Evolutionary conservation across 1,140 invertebrate genomes (phyloP), one percentile per base, ranked within the genome.

Genomic region (Camponotus floridanus): DNA sequence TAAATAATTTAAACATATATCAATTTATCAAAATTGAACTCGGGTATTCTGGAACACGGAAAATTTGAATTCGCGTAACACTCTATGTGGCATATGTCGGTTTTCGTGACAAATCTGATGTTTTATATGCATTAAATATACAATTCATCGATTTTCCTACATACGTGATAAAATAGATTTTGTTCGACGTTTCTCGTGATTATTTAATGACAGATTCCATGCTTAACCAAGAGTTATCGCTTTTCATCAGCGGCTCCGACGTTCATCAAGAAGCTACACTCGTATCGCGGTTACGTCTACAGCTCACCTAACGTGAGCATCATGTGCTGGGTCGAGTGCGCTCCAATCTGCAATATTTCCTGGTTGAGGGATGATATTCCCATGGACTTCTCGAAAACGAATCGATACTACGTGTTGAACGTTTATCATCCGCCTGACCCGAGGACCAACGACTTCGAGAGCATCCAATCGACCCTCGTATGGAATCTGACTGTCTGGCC

Each of bases 271-370:
- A 97, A 97, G 57, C 96, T 98, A 79, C 96, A 96, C n/a, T 97
- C 97, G 1, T 98, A 98, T 95, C 97, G 96, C 86, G 98, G 98
- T n/a, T 97, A 96, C 33, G 95, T 97, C 11, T 97, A 97, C 93
- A 97, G 97, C 91, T 96, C 96, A 13, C 95, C 96, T 91, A 97
- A 97, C 91, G 97, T 98, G 61, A 98, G 96, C 73, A 96, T 98
- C 11, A 97, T 97, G 7, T 99, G 98, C 93, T 96, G 97, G 88
- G 97, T 99, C 31, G 98, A 99, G 92, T 99, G 98, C 93, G 97
- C 97, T 7, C 98, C 98, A 0, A 95, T 97, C 13, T 99, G 98
- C 93, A 96, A 96, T 48, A 97, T 99, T 62, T 95, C 97, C 15
- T 99, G 98, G 98, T 95, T 97, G 67, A 98, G 97, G 92, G 97